Evolutionary conservation across 2,113 vertebrate genomes (phyloP), one percentile per base, ranked within the genome.

Genomic region (Dolichotis patagonum): DNA sequence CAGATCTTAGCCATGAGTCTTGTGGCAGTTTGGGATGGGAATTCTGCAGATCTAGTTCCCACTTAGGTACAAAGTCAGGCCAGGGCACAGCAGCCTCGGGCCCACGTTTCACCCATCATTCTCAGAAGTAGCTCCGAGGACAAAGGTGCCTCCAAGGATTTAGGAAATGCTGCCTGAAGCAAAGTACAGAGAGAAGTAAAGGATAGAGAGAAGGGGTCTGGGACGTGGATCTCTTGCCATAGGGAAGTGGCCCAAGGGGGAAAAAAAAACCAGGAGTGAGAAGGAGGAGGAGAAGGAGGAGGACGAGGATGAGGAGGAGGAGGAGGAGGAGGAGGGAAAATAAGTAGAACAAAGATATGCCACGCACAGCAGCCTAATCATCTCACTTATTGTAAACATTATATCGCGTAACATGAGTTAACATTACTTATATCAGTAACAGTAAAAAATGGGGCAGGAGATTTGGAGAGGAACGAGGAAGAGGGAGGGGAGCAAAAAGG

Each of bases 61-160:
- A 0, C 9, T 77, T 52, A 52, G 38, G 17, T 8, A 90, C 38
- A 14, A 35, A 2, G 2, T 26, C 3, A 75, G 22, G 11, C 13
- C 46, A 80, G 16, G 0, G 5, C 3, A 0, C 3, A 32, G 10
- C 0, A 32, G 26, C 3, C 22, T 26, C 28, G 28, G 32, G 6
- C 16, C 10, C 4, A 6, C 49, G 7, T 20, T 90, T 13, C 17
- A 4, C 43, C 49, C 16, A 32, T 7, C 28, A 56, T 60, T 9
- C 16, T n/a, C 38, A 20, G 1, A 92, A 92, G 43, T 7, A 84
- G 16, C 17, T 22, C 14, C 13, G 8, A 65, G 38, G 28, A 19
- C 35, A 35, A 22, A 10, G 5, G 11, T 62, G 38, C 1, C 5
- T 86, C 43, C 14, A 46, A 58, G 19, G 12, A 22, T 9, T 60